Evolutionary conservation across 2,888 invertebrate species (phyloP).

Genomic region (Hypsopygia costalis): DNA sequence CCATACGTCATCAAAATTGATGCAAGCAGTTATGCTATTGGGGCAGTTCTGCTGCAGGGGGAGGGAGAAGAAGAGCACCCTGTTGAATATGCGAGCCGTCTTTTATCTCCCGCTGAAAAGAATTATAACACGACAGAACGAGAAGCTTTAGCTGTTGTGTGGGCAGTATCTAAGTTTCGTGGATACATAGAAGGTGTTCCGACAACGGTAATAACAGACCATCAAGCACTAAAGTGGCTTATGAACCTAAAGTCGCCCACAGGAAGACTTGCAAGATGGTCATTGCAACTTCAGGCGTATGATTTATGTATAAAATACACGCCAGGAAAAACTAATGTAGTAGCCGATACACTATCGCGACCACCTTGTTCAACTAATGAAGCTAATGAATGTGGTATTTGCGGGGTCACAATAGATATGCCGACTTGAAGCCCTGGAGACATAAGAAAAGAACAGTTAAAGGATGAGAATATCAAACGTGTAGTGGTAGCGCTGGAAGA

Average conservation of each 20-base stretch:
- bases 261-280: neutral
- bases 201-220: neutral
- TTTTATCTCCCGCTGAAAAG: neutral
- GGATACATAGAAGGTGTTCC: neutral
- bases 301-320: neutral
- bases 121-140: conserved; percentile 45
- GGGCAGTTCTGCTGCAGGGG: conserved; percentile 19
- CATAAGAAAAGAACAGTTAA: neutral
- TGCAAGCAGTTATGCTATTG: neutral
- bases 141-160: conserved; percentile 24
- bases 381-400: neutral
- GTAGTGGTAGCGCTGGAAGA: neutral
- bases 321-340: neutral
- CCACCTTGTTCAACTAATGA: conserved; percentile 23
- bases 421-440: conserved; percentile 15
- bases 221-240: neutral
- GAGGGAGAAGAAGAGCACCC: conserved; percentile 10
- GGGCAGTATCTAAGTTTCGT: conserved; percentile 17
- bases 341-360: neutral
- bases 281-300: neutral
- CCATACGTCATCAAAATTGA: neutral
- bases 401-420: neutral
- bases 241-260: conserved; percentile 1
- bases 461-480: neutral
- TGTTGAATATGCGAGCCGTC: conserved; percentile 17